Conservation (phyloP, 64 coral and sea anemone species). For the Dendrophyllia cribrosa region DNA sequence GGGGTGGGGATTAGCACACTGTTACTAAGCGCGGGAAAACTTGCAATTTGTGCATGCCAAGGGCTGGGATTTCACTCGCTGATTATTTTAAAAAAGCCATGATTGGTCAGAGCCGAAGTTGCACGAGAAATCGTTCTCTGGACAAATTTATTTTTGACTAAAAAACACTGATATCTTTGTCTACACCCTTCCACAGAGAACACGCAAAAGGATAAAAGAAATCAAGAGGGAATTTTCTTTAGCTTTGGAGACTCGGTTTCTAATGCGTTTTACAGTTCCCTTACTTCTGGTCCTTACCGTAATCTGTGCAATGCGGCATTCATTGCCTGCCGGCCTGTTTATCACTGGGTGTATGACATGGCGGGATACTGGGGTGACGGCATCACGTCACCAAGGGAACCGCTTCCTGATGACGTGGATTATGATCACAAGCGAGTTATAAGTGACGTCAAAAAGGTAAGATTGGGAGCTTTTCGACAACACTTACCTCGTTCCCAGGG, state of each 20-base stretch:
- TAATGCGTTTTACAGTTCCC: conserved; percentile 41
- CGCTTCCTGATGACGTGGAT: conserved; percentile 67
- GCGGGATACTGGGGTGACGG: conserved; percentile 85
- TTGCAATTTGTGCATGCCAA: no score
- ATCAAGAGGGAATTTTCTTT: conserved; percentile 56
- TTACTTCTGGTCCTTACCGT: conserved; percentile 63
- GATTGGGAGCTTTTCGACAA: no score
- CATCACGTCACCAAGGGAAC: conserved; percentile 66
- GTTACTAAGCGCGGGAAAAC: no score
- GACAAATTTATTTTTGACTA: no score
- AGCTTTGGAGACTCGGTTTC: conserved; percentile 83
- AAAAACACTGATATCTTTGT: no score
- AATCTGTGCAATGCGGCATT: conserved; percentile 62
- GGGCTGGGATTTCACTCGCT: no score
- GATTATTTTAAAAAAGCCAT: no score
- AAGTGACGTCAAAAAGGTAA: conserved; percentile 82
- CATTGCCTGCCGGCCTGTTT: conserved; percentile 51
- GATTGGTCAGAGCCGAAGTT: no score
- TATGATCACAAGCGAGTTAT: conserved; percentile 92
- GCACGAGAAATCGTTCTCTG: no score
- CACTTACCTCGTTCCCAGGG: no score
- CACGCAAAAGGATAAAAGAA: not conserved
- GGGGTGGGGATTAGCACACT: no score
- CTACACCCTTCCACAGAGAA: not conserved
- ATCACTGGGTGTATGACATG: conserved; percentile 89